These are phyloP conservation scores for Hemaris fuciformis DNA, from an alignment of 2,888 invertebrate species.

Conservation along the genomic window DNA sequence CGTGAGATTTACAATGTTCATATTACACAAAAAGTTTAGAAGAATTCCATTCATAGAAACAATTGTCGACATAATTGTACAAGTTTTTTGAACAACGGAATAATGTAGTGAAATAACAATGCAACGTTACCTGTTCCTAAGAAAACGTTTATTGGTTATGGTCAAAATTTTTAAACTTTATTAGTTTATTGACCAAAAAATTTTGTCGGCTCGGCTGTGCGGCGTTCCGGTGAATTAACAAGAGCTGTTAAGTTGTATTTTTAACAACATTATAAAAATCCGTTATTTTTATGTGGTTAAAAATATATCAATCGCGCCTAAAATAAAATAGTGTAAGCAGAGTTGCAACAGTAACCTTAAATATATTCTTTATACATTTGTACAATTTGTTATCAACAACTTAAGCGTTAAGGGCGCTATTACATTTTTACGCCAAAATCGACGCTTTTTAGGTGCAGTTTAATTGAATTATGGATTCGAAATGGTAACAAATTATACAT, in stretches of 20 bases:
- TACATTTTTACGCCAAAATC: too few species aligned
- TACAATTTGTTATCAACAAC: too few species aligned
- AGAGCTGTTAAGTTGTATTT: neutral
- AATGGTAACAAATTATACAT: too few species aligned
- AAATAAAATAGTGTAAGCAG: too few species aligned
- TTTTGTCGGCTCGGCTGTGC: too few species aligned
- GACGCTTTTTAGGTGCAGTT: too few species aligned
- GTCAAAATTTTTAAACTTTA: conserved; percentile 19
- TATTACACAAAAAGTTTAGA: conserved; percentile 26
- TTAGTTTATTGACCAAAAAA: conserved; percentile 12
- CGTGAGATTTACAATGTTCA: neutral
- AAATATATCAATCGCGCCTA: too few species aligned
- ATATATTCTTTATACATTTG: too few species aligned
- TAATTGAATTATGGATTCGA: too few species aligned
- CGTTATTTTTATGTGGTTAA: neutral
- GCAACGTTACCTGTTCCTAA: conserved; percentile 54
- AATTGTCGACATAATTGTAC: conserved; percentile 57
- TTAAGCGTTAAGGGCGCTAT: too few species aligned
- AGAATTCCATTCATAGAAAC: conserved; percentile 44
- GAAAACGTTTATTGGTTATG: conserved; percentile 33
- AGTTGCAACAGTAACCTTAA: too few species aligned
- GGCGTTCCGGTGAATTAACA: neutral
- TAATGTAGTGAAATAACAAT: conserved; percentile 60
- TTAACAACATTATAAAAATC: neutral
- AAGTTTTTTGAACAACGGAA: conserved; percentile 52